Conservation (phyloP, 2,888 invertebrate genomes). For the Ernsta delagoae region DNA sequence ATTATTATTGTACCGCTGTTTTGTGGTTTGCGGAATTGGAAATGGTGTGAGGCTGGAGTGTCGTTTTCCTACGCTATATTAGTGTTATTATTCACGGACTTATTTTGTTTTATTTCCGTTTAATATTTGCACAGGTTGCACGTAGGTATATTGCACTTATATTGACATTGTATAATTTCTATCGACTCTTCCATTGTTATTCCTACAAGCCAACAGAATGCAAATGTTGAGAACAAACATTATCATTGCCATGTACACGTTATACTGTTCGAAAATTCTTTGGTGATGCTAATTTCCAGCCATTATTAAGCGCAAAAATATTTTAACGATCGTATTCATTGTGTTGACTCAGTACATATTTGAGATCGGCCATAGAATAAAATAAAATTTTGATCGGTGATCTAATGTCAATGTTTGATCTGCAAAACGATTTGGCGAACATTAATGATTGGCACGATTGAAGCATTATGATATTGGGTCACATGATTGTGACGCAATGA, state of each 20-base stretch:
- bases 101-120: background rate
- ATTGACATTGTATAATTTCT: background rate
- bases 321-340: conserved; percentile 31
- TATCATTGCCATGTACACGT: conserved; percentile 12
- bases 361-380: conserved; percentile 23
- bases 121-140: background rate
- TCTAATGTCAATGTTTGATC: conserved; percentile 38
- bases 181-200: conserved; percentile 9
- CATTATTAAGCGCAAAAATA: conserved; percentile 25
- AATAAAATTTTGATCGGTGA: conserved; percentile 32
- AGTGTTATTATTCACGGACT: background rate
- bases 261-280: conserved; percentile 17
- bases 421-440: conserved; percentile 50
- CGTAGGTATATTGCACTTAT: too few relatives aligned
- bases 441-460: conserved; percentile 58
- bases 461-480: conserved; percentile 54
- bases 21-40: conserved; percentile 2
- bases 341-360: conserved; percentile 34
- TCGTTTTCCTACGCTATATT: background rate
- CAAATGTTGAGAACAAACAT: conserved; percentile 32
- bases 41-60: conserved; percentile 1
- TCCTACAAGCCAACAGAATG: conserved; percentile 1
- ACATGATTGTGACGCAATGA: conserved; percentile 59
- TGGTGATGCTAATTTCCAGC: conserved; percentile 25
- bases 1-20: background rate